Percentiles rank a stretch among this genome's conserved stretches.
Conservation (phyloP, 1,140 invertebrate species). For the Trichomalopsis sarcophagae region DNA sequence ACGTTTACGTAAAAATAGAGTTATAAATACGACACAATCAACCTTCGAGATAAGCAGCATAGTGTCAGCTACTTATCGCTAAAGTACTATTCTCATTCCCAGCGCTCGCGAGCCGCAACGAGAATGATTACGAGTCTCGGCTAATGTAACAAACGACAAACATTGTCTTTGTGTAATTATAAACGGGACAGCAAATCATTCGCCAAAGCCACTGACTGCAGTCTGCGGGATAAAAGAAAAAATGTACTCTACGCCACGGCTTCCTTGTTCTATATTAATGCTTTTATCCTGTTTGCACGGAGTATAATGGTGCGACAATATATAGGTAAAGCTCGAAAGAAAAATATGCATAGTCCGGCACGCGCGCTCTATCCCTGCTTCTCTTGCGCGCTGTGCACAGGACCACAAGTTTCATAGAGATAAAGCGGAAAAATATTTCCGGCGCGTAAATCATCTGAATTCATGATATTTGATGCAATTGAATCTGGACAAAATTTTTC, state of each 20-base stretch:
- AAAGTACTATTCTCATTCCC: neutral
- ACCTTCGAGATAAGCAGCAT: neutral
- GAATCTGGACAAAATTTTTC: neutral
- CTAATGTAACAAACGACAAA: slow-evolving; percentile 1
- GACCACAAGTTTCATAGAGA: no score
- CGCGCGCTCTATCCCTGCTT: no score
- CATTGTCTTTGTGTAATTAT: neutral
- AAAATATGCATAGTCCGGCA: no score
- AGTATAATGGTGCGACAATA: no score
- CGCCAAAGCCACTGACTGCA: neutral
- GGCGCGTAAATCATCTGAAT: neutral
- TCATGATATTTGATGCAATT: neutral
- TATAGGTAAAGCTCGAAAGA: no score
- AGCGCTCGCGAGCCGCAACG: neutral
- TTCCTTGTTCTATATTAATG: no score
- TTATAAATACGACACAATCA: neutral
- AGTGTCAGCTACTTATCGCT: neutral
- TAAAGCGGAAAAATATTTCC: no score
- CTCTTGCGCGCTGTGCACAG: no score
- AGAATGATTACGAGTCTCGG: neutral
- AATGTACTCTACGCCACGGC: neutral
- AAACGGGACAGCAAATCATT: neutral
- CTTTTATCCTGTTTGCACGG: no score
- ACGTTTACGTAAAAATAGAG: neutral
- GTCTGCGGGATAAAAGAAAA: neutral